A percentile compares a stretch with the other conserved stretches of the same genome.
Conservation (phyloP, 2,888 invertebrate species). For the Pristionchus arcanus region DNA sequence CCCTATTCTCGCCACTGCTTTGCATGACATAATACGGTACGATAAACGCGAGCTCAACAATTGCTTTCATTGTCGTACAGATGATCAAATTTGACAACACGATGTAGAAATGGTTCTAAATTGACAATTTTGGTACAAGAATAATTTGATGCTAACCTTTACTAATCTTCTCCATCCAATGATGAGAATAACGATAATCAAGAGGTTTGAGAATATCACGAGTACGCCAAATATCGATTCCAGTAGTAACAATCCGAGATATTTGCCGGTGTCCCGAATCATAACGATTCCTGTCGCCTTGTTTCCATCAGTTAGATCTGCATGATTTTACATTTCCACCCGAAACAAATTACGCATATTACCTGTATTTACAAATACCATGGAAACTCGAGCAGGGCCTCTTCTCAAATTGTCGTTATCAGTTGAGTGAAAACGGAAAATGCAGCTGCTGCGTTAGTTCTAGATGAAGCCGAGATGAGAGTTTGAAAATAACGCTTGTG, state of each 20-base stretch:
- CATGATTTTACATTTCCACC: not conserved
- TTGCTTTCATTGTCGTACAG: not conserved
- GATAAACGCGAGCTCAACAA: not conserved
- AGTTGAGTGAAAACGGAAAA: not conserved
- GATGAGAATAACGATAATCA: not conserved
- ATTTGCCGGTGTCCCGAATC: not conserved
- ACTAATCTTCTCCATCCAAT: not conserved
- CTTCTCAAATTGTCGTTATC: not conserved
- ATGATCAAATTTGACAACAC: not conserved
- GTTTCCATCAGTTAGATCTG: not conserved
- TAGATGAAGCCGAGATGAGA: not conserved
- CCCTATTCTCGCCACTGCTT: not conserved
- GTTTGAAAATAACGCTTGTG: not conserved
- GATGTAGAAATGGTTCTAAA: not conserved
- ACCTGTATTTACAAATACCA: not conserved
- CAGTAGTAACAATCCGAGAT: not conserved
- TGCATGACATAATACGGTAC: not conserved
- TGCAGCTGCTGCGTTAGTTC: not conserved
- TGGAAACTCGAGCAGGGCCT: not conserved
- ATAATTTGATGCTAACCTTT: not conserved
- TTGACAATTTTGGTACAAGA: not conserved
- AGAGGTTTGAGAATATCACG: not conserved
- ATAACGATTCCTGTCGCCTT: not conserved
- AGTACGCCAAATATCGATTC: not conserved
- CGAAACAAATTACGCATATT: not conserved